Base-by-base conservation (phyloP, 2,888 invertebrate genomes). In the Drosophila histrio region DNA sequence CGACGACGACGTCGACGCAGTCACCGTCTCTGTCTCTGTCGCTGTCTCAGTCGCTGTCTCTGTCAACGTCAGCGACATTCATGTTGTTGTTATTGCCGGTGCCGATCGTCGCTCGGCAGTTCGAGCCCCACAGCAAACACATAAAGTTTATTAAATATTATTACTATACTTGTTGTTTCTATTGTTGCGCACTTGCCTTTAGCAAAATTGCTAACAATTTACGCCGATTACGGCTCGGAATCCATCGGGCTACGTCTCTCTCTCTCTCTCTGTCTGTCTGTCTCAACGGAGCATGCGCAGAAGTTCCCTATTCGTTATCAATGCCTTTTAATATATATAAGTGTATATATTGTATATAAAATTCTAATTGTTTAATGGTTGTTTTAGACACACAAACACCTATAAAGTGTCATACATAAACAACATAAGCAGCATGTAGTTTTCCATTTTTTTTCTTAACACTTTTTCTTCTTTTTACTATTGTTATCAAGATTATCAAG, bases 201-300 rank as follows among this genome's bases (percentile, higher is more conserved):
- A 70, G 84, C 86, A 77, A 78, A 87, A 86, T 87, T 89, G 89
- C 89, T 88, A 89, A 88, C 88, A 86, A 78, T 78, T 79, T 64
- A 67, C 71, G 64, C 56, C 69, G 78, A 86, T 85, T 84, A 79
- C 75, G 67, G 68, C 47, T 63, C 76, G 73, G 62, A 62, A 62
- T 63, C 57, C 47, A 56, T 61, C 66, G 68, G 49, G 44, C 59
- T 64, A 22, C 32, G 6, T 43, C 43, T 44, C 47, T 46, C 38
- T 46, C 30, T 7, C n/a, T 26, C 17, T 2, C 36, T 8, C 36
- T 24, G 2, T 6, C 24, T 6, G 21, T 19, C 13, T 47, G 13
- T 13, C 28, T 15, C 8, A 21, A 22, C 32, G 60, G 44, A 53
- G 72, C 83, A 79, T 60, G 72, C 67, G 65, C 76, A 72, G 49